Conservation (phyloP, 2,888 invertebrate species). For the Drymonia ruficornis region DNA sequence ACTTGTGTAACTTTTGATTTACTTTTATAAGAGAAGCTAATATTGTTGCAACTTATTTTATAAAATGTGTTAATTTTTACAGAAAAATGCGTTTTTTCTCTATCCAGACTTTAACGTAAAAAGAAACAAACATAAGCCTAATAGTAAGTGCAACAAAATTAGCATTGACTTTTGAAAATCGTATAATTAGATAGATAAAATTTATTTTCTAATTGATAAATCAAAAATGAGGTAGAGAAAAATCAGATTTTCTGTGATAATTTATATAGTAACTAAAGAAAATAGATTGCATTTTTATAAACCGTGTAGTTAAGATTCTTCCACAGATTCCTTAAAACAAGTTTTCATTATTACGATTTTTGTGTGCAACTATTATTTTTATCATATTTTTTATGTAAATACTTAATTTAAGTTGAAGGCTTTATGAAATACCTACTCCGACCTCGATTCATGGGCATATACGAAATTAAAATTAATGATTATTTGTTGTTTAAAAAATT, state of each 20-base stretch:
- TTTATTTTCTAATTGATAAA: conserved; percentile 20
- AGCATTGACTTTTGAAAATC: not conserved
- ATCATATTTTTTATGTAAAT: conserved; percentile 34
- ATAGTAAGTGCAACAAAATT: not conserved
- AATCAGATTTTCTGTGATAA: conserved; percentile 68
- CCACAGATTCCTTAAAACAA: conserved; percentile 14
- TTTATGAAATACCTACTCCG: conserved; percentile 20
- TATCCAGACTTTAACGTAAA: too few relatives aligned
- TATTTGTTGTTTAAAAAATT: conserved; percentile 51
- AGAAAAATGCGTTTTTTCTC: too few relatives aligned
- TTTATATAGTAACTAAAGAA: conserved; percentile 46
- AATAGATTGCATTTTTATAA: conserved; percentile 46
- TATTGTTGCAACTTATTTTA: too few relatives aligned
- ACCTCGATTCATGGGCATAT: conserved; percentile 36
- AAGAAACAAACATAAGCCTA: too few relatives aligned
- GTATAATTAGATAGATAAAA: not conserved
- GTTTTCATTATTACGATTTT: conserved; percentile 24
- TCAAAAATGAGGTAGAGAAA: conserved; percentile 38
- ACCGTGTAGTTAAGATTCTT: conserved; percentile 23
- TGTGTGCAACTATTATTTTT: conserved; percentile 35
- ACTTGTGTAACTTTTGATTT: too few relatives aligned
- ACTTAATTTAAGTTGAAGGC: conserved; percentile 28
- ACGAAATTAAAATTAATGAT: conserved; percentile 31
- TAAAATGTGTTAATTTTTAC: too few relatives aligned
- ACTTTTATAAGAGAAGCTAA: too few relatives aligned